A percentile compares a stretch with the other conserved stretches of the same genome.
phyloP scores from a whole-genome alignment of 2,888 invertebrate genomes.

The Mycalesis mineus region DNA sequence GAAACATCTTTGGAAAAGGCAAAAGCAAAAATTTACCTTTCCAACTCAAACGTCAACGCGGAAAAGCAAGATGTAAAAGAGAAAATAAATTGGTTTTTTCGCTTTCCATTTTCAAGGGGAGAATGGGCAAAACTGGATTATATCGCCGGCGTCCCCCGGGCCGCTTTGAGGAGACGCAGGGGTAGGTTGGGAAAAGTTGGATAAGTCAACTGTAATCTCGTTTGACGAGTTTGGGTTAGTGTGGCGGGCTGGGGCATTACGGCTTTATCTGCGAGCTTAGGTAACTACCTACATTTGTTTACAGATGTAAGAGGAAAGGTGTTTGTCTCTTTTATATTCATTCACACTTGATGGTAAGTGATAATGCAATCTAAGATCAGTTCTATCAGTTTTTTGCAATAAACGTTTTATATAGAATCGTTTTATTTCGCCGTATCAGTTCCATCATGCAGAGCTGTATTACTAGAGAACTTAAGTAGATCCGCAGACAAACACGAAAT shows the following conservation, averaged over 20 bases:
- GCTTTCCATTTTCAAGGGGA: conserved; percentile 51
- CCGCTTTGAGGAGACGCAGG: conserved; percentile 30
- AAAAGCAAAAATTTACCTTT: background rate
- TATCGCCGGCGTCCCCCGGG: conserved; percentile 48
- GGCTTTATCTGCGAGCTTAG: conserved; percentile 1
- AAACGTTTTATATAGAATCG: too few relatives aligned
- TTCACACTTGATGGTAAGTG: too few relatives aligned
- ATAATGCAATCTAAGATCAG: too few relatives aligned
- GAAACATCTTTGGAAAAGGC: background rate
- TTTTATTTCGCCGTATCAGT: too few relatives aligned
- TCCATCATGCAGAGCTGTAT: too few relatives aligned
- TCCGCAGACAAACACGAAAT: too few relatives aligned
- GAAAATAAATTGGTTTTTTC: conserved; percentile 40
- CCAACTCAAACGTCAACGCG: conserved; percentile 15
- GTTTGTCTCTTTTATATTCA: background rate
- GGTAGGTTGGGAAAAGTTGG: conserved; percentile 46
- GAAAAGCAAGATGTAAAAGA: conserved; percentile 25
- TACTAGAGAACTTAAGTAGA: too few relatives aligned
- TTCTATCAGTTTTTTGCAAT: too few relatives aligned
- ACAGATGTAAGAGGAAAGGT: background rate
- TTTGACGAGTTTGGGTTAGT: conserved; percentile 45
- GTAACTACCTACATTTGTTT: conserved; percentile 1
- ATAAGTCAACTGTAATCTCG: conserved; percentile 58
- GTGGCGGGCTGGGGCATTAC: conserved; percentile 26
- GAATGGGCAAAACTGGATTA: conserved; percentile 67